Conservation (phyloP, 2,888 invertebrate species). For the Drosophila infuscata region DNA sequence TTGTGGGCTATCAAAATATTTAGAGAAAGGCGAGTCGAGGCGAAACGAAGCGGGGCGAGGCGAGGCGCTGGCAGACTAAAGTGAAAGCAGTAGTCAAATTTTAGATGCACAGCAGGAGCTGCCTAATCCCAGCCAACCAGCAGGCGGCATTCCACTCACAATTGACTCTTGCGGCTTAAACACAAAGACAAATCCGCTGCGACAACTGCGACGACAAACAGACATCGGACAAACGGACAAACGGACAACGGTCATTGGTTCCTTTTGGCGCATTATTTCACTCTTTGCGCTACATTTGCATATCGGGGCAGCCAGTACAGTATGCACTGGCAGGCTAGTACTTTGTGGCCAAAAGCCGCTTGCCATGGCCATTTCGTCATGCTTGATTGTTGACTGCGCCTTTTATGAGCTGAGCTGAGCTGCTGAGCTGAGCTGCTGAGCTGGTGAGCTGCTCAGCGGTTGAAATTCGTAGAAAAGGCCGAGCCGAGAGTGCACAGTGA, state of each 20-base stretch:
- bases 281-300: slow-evolving; percentile 65
- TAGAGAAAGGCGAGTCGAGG: slow-evolving; percentile 53
- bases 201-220: slow-evolving; percentile 59
- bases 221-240: slow-evolving; percentile 45
- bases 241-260: slow-evolving; percentile 42
- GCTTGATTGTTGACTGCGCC: slow-evolving; percentile 75
- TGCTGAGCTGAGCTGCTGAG: slow-evolving; percentile 39
- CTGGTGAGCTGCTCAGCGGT: slow-evolving; percentile 41
- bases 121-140: slow-evolving; percentile 58
- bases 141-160: slow-evolving; percentile 62
- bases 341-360: slow-evolving; percentile 70
- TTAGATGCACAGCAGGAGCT: slow-evolving; percentile 72
- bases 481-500: slow-evolving; percentile 46
- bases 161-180: slow-evolving; percentile 76
- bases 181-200: slow-evolving; percentile 69
- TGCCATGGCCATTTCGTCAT: slow-evolving; percentile 75
- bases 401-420: slow-evolving; percentile 71
- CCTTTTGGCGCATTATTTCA: slow-evolving; percentile 69
- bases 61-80: slow-evolving; percentile 27
- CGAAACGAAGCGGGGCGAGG: slow-evolving; percentile 2
- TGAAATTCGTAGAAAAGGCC: slow-evolving; percentile 70
- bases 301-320: slow-evolving; percentile 41
- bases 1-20: slow-evolving; percentile 66
- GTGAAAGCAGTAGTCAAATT: slow-evolving; percentile 79
- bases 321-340: slow-evolving; percentile 12